Percentiles rank a stretch among this genome's conserved stretches.
These are phyloP conservation scores for Oikopleura vanhoeffeni DNA, from an alignment of 23 tunicate genomes.

Conservation along the genomic window DNA sequence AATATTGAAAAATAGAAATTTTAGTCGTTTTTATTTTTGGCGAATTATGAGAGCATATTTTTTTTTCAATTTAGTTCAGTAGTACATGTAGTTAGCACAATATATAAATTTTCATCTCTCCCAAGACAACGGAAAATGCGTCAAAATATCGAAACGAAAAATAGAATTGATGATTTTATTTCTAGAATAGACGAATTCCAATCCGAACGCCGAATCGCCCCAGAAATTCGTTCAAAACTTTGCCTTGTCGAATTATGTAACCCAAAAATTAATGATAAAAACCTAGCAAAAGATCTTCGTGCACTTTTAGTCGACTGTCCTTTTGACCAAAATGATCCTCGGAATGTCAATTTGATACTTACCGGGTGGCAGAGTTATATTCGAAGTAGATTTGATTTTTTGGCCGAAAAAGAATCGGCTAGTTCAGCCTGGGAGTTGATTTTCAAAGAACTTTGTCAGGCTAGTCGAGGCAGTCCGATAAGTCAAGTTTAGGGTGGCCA, in stretches of 20 bases:
- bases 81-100: no score
- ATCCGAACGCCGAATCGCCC: neutral
- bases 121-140: neutral
- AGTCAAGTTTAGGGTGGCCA: no score
- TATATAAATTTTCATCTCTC: no score
- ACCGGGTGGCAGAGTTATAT: neutral
- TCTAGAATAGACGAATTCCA: no score
- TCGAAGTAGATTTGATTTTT: neutral
- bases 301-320: neutral
- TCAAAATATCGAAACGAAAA: neutral
- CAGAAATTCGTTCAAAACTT: neutral
- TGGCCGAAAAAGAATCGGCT: neutral
- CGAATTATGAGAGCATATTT: no score
- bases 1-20: no score
- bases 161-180: neutral
- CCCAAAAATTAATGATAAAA: neutral
- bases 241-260: neutral
- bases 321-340: neutral
- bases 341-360: neutral
- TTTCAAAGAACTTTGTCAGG: neutral
- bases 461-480: no score
- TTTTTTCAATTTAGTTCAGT: no score
- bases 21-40: no score
- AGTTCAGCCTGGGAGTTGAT: neutral
- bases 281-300: neutral